phyloP scores from a whole-genome alignment of 2,888 invertebrate genomes.

The Agrotis clavis region DNA sequence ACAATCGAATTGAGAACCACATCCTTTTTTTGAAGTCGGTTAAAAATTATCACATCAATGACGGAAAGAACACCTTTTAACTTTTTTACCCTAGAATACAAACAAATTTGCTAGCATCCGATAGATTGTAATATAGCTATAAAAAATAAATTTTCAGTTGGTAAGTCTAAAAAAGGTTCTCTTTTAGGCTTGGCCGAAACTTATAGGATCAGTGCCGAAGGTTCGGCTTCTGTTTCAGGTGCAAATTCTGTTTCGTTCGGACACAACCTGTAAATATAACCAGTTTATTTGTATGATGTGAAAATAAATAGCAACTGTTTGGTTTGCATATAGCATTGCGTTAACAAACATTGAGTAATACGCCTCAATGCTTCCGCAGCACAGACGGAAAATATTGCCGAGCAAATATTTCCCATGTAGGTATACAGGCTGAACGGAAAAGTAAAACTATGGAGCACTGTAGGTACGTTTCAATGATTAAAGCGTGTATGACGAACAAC shows the following conservation, averaged over 20 bases:
- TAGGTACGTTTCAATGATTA: constrained; percentile 27
- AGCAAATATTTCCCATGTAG: constrained; percentile 24
- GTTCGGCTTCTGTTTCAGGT: no score
- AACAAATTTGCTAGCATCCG: no score
- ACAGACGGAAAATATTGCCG: constrained; percentile 4
- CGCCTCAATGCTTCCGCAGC: constrained; percentile 22
- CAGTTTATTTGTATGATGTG: constrained; percentile 21
- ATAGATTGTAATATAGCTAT: no score
- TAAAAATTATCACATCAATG: no score
- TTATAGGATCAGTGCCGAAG: no score
- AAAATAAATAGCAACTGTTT: constrained; percentile 17
- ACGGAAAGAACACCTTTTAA: no score
- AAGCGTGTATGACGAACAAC: background rate
- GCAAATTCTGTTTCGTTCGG: constrained; percentile 8
- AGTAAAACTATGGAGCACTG: constrained; percentile 7
- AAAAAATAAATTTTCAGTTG: no score
- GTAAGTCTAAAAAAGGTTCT: no score
- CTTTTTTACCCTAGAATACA: no score
- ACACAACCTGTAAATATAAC: constrained; percentile 2
- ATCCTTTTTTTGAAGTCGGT: no score
- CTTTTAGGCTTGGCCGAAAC: no score
- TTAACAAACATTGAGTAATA: constrained; percentile 35
- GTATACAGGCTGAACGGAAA: background rate
- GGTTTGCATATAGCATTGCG: background rate
- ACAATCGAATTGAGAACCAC: no score